These are phyloP conservation scores for Drosophila testacea DNA, from an alignment of 2,888 invertebrate species.

Conservation along the genomic window DNA sequence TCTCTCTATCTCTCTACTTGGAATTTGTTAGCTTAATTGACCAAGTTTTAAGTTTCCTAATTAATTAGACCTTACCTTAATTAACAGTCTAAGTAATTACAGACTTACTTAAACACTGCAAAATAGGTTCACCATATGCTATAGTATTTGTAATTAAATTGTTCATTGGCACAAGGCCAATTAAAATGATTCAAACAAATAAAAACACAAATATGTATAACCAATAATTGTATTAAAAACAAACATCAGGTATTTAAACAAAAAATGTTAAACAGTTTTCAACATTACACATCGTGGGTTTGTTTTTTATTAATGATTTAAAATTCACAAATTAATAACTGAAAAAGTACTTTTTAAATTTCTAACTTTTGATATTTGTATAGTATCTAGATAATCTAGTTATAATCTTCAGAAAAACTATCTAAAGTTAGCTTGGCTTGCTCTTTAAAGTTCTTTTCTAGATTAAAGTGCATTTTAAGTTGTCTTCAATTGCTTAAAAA, in stretches of 20 bases:
- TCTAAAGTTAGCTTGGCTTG: too few relatives aligned
- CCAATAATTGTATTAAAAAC: slow-evolving; percentile 7
- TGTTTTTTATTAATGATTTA: too few relatives aligned
- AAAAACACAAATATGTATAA: slow-evolving; percentile 18
- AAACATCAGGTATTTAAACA: not conserved
- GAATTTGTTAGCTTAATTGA: slow-evolving; percentile 13
- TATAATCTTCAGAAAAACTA: too few relatives aligned
- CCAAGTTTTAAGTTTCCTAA: slow-evolving; percentile 11
- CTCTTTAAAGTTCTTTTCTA: too few relatives aligned
- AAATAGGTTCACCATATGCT: not conserved
- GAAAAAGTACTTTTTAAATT: too few relatives aligned
- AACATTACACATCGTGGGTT: not conserved
- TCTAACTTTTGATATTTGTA: too few relatives aligned
- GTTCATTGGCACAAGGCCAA: slow-evolving; percentile 11
- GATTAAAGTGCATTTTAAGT: too few relatives aligned
- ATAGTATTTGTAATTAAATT: slow-evolving; percentile 17
- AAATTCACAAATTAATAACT: too few relatives aligned
- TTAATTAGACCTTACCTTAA: slow-evolving; percentile 11
- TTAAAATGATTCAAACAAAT: slow-evolving; percentile 12
- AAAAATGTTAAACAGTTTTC: slow-evolving; percentile 1
- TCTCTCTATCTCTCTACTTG: too few relatives aligned
- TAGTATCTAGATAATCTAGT: too few relatives aligned
- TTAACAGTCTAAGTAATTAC: slow-evolving; percentile 5
- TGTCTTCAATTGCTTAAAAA: too few relatives aligned
- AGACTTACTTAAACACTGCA: not conserved